phyloP scores from a whole-genome alignment of 2,113 vertebrate genomes.

The Ictalurus furcatus region DNA sequence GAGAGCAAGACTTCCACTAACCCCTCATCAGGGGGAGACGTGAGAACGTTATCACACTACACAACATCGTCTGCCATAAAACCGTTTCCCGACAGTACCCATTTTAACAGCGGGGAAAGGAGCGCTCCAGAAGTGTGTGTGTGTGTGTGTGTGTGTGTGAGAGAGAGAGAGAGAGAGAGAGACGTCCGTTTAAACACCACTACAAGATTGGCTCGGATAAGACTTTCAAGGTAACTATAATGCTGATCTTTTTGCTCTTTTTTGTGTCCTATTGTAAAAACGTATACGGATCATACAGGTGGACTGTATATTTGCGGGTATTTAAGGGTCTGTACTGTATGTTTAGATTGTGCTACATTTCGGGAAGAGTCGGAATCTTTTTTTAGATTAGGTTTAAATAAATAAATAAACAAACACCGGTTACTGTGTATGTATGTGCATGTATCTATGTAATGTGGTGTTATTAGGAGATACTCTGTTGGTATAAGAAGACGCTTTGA shows the following conservation, averaged over 20 bases:
- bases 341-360: not conserved
- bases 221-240: conserved; percentile 51
- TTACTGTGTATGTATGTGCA: too few species aligned
- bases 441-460: not conserved
- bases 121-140: conserved; percentile 10
- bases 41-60: conserved; percentile 21
- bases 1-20: conserved; percentile 41
- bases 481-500: not conserved
- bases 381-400: not conserved
- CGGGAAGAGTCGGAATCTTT: too few species aligned
- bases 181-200: conserved; percentile 23
- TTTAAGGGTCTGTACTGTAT: not conserved
- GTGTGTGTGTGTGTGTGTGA: not conserved
- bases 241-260: not conserved
- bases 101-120: conserved; percentile 13
- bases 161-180: not conserved
- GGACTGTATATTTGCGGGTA: not conserved
- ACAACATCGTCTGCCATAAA: conserved; percentile 34
- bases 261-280: not conserved
- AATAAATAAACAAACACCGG: not conserved
- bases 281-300: not conserved
- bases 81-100: conserved; percentile 16
- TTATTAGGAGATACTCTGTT: not conserved
- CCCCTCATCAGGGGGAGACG: conserved; percentile 46
- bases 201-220: conserved; percentile 44